These are phyloP conservation scores for Frieseomelitta varia DNA, from an alignment of 1,140 invertebrate genomes.

Conservation along the genomic window DNA sequence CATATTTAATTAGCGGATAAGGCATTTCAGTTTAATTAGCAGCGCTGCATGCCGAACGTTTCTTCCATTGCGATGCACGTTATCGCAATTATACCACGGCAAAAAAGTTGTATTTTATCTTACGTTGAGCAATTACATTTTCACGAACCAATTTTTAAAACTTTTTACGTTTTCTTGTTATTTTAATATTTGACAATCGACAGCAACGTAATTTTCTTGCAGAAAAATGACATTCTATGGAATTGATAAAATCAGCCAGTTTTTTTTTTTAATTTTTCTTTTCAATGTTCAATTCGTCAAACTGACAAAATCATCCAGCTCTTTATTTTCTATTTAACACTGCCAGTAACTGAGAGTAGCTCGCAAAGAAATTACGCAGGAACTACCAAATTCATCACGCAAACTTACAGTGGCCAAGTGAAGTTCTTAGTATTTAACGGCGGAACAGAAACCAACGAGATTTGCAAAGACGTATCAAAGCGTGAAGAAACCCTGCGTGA, in stretches of 20 bases:
- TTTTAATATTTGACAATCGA: not conserved
- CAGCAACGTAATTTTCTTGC: not conserved
- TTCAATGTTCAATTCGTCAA: no score
- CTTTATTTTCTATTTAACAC: not conserved
- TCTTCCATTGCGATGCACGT: not conserved
- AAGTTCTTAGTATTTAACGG: slow-evolving; percentile 34
- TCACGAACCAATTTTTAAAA: not conserved
- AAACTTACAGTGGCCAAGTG: not conserved
- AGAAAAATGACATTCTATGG: no score
- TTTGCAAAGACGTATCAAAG: slow-evolving; percentile 42
- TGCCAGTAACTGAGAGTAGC: not conserved
- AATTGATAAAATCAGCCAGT: not conserved
- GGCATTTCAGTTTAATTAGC: slow-evolving; percentile 56
- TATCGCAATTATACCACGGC: slow-evolving; percentile 41
- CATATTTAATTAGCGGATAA: slow-evolving; percentile 59
- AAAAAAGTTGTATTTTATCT: slow-evolving; percentile 7
- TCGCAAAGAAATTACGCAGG: not conserved
- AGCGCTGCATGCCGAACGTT: slow-evolving; percentile 14
- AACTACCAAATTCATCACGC: not conserved
- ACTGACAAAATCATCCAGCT: slow-evolving; percentile 3
- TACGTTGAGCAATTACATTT: not conserved
- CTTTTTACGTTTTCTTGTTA: not conserved
- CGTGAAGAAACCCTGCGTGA: slow-evolving; percentile 41
- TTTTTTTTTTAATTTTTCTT: no score
- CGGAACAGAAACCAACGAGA: not conserved